Conservation (phyloP, 2,113 vertebrate genomes). For the Strigops habroptila region DNA sequence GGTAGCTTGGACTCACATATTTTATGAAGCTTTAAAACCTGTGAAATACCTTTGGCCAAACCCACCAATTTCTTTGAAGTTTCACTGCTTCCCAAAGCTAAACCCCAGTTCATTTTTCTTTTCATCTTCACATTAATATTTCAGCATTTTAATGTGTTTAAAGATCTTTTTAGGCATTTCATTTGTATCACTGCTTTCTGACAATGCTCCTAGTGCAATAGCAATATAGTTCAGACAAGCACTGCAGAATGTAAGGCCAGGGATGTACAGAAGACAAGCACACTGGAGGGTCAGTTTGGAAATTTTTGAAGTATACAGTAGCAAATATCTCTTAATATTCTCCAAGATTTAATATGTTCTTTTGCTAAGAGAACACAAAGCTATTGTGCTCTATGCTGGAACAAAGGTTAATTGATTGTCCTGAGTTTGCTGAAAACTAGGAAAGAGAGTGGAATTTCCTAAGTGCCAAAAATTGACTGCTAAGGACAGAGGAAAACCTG, state of each 20-base stretch:
- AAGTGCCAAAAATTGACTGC: neutral
- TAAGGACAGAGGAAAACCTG: neutral
- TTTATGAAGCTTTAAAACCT: neutral
- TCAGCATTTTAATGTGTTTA: neutral
- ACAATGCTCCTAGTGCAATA: neutral
- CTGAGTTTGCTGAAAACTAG: neutral
- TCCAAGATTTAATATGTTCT: neutral
- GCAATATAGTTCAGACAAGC: neutral
- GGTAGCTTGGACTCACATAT: neutral
- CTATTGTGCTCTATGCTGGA: neutral
- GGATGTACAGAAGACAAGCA: neutral
- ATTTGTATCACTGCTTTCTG: neutral
- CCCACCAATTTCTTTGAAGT: neutral
- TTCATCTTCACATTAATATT: neutral
- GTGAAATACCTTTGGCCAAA: neutral
- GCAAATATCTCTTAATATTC: neutral
- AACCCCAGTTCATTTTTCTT: neutral
- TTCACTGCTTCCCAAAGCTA: neutral
- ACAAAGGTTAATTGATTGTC: neutral
- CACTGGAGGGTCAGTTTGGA: neutral
- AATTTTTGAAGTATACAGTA: neutral
- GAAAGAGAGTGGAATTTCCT: neutral
- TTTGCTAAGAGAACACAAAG: neutral
- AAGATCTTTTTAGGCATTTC: neutral
- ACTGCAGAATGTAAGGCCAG: neutral